Evolutionary conservation across 92 coral and sea anemone species (phyloP), one percentile per base, ranked within the genome.

Genomic region (Phenganax marumi): DNA sequence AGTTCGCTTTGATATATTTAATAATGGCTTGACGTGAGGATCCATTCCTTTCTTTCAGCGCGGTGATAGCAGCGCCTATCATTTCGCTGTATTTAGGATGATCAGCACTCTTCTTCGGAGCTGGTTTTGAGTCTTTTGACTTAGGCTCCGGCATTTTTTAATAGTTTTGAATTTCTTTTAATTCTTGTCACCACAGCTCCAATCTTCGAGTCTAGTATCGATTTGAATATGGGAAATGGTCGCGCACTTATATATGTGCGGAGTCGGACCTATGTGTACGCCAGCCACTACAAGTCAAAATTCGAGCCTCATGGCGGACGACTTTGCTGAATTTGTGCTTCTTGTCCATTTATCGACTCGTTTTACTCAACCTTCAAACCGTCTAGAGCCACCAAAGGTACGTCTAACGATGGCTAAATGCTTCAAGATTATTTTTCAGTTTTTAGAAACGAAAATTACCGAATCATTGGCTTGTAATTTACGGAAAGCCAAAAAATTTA

Each of bases 211-310:
- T 61, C 72, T 61, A 0, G 60, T 17, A 47, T 48, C 18, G 24
- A 19, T 58, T 58, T 61, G 73, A 60, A 46, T 18, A 33, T 33
- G 9, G 25, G 0, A 46, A 78, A 47, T n/a, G 73, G 57, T 52
- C 25, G 46, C 52, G 22, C 46, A 57, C 84, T 87, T 89, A 92
- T 89, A 92, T 88, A 96, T 93, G 91, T 91, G 46, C 23, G 48
- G 68, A 76, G 60, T 94, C 99, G 99, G 96, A 96, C 99, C 95
- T 86, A 96, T 81, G 99, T 90, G 99, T 91, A 92, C 89, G 86
- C 99, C 91, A 16, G 88, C 83, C 60, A 78, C 61, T 72, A 78
- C 58, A 78, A 78, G 23, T 18, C 83, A 16, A 88, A 91, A 88
- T 82, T 89, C 73, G 77, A 84, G 62, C 87, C 86, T 86, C 88